Base-by-base conservation (phyloP, 1,140 invertebrate genomes). In the Ceratoteleas bidentatus region DNA sequence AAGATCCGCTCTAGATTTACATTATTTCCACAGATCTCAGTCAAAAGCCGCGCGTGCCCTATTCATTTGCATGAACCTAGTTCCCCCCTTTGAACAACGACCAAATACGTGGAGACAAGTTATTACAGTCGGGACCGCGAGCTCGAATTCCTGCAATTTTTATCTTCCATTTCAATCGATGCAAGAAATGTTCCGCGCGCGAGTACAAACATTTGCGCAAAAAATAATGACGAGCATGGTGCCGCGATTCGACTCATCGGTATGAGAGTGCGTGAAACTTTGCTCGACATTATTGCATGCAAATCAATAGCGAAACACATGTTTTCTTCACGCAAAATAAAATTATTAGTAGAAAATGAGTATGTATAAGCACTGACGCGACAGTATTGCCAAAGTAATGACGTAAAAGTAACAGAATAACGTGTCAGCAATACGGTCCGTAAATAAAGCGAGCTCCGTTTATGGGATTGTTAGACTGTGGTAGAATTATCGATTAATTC, bases 1-100 rank as follows among this genome's bases (percentile, higher is more conserved):
- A 62, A 45, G 36, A 74, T 60, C 80, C 57, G 68, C 52, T 62
- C 49, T 64, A 62, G 82, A 88, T 88, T 87, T 88, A 84, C 86
- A 87, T 87, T 85, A 76, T 80, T 85, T 86, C 74, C 65, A 36
- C 47, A 61, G 53, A 57, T 50, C 65, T 56, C 45, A 56, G 64
- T 56, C 45, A 56, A 68, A 70, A 74, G 69, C 40, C 57, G 43
- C 78, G 64, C 78, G 83, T 78, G 82, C 69, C 74, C 36, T 52
- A 64, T 57, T 84, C 43, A 45, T 78, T 74, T 78, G 50, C 68
- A 76, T 69, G 32, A 36, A 57, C 50, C 60, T 14, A 40, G 36
- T 54, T 33, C 2, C 4, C 3, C 11, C 14, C 53, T 54, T 32
- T 53, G 50, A 14, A 13, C 32, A 6, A 10, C 52, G 32, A 34